Conservation (phyloP, 2,113 vertebrate genomes). For the Myrmophylax atrothorax region DNA sequence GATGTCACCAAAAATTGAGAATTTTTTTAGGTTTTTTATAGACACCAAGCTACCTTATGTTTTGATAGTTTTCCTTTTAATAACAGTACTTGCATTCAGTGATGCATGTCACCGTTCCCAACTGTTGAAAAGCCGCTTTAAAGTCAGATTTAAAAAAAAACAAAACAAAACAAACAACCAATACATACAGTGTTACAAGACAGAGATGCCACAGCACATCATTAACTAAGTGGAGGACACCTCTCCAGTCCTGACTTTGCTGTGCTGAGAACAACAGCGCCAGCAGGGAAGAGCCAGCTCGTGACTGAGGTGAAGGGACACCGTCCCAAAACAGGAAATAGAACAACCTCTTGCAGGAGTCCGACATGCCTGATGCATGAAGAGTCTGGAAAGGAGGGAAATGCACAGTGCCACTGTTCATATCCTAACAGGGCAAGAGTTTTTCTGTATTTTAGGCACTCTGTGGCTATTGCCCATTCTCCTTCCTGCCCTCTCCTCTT, state of each 20-base stretch:
- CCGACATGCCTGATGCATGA: background rate
- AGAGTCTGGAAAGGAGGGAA: background rate
- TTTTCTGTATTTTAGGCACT: fast-evolving
- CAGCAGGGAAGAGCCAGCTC: background rate
- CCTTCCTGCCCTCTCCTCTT: background rate
- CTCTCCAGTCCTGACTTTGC: background rate
- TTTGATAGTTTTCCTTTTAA: background rate
- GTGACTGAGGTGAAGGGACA: background rate
- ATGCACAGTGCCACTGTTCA: background rate
- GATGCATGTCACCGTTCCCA: background rate
- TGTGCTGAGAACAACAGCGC: too few species aligned
- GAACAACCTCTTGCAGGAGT: background rate
- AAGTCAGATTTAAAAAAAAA: background rate
- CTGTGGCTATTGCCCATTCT: background rate
- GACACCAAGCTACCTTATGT: background rate
- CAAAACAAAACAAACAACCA: too few species aligned
- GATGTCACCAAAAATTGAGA: background rate
- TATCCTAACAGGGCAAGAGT: fast-evolving
- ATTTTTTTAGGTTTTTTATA: background rate
- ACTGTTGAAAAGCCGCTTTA: background rate
- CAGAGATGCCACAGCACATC: background rate
- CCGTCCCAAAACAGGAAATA: fast-evolving
- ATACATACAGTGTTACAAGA: background rate
- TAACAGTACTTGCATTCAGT: background rate
- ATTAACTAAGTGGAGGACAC: background rate